These are phyloP conservation scores for Oeneis ivallda DNA, from an alignment of 2,888 invertebrate species.

Conservation along the genomic window DNA sequence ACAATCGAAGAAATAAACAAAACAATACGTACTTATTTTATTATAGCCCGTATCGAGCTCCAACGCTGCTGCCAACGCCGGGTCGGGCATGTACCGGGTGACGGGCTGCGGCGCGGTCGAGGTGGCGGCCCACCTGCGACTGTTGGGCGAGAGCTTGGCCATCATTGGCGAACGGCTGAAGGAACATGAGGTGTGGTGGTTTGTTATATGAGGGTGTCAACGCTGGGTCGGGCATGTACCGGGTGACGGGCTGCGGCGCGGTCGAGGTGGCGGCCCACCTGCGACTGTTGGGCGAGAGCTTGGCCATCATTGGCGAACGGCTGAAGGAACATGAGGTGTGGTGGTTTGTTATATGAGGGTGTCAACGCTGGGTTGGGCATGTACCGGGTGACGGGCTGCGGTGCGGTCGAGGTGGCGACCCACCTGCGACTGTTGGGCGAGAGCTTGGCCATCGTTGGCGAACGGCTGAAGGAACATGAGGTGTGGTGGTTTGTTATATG, in stretches of 20 bases:
- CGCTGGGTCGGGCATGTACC: slow-evolving; percentile 60
- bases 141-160: slow-evolving; percentile 95
- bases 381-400: slow-evolving; percentile 87
- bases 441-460: slow-evolving; percentile 95
- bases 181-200: too few species aligned
- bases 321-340: slow-evolving; percentile 97
- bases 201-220: too few species aligned
- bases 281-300: slow-evolving; percentile 94
- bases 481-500: slow-evolving; percentile 49
- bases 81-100: slow-evolving; percentile 76
- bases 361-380: slow-evolving; percentile 34
- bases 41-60: slow-evolving; percentile 24
- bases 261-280: slow-evolving; percentile 96
- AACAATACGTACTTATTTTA: not conserved
- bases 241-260: slow-evolving; percentile 88
- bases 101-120: slow-evolving; percentile 91
- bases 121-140: slow-evolving; percentile 94
- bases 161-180: slow-evolving; percentile 96
- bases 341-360: too few species aligned
- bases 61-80: slow-evolving; percentile 19
- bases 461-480: slow-evolving; percentile 95
- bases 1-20: too few species aligned
- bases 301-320: slow-evolving; percentile 95
- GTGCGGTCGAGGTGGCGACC: slow-evolving; percentile 94
- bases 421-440: slow-evolving; percentile 95